Conservation (phyloP, 2,888 invertebrate species). For the Troides aeacus region DNA sequence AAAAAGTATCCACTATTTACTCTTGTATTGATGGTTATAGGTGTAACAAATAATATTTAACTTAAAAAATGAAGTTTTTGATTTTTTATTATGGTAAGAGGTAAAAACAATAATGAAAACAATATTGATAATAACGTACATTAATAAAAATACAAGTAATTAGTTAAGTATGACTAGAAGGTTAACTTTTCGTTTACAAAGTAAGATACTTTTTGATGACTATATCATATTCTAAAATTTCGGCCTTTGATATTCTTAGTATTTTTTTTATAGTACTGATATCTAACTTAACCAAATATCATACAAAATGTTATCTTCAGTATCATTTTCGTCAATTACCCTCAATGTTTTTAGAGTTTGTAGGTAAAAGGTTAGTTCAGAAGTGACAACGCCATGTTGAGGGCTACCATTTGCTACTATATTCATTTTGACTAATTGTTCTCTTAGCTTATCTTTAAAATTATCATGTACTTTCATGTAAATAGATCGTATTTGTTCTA, state of each 20-base stretch:
- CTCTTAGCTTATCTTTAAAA: slow-evolving; percentile 92
- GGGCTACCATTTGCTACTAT: slow-evolving; percentile 98
- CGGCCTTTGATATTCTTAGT: neutral
- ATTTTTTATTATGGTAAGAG: neutral
- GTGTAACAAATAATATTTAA: neutral
- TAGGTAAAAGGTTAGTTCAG: slow-evolving; percentile 93
- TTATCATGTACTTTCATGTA: slow-evolving; percentile 90
- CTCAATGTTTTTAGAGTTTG: slow-evolving; percentile 91
- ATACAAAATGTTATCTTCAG: slow-evolving; percentile 88
- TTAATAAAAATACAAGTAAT: slow-evolving; percentile 11
- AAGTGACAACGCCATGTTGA: slow-evolving; percentile 96
- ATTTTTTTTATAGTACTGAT: neutral
- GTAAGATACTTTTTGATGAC: slow-evolving; percentile 23
- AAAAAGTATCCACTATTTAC: slow-evolving; percentile 10
- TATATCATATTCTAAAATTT: slow-evolving; percentile 17
- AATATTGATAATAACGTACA: slow-evolving; percentile 5
- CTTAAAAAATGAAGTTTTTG: neutral
- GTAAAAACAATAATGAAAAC: neutral
- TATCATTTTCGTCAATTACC: slow-evolving; percentile 86
- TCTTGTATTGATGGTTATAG: neutral
- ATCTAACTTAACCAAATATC: slow-evolving; percentile 88
- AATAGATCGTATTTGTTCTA: slow-evolving; percentile 86
- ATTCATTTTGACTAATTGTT: slow-evolving; percentile 91
- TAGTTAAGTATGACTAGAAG: slow-evolving; percentile 24
- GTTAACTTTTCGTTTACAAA: slow-evolving; percentile 19